Conservation (phyloP, 2,888 invertebrate species). For the Heteropelma amictum region DNA sequence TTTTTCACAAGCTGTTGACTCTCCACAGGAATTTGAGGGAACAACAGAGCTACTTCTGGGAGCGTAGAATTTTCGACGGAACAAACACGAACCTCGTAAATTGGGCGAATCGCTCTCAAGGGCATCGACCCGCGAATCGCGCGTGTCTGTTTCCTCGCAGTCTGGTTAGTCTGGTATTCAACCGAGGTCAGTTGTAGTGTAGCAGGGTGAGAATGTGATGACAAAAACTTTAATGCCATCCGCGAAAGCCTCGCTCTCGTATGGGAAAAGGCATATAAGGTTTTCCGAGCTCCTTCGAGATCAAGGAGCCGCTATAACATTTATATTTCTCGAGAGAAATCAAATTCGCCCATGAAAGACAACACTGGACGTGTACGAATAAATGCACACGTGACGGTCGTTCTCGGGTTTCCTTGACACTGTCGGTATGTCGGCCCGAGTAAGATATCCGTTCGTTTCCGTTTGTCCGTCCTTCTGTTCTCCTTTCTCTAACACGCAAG, state of each 20-base stretch:
- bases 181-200: conserved; percentile 23
- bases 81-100: conserved; percentile 59
- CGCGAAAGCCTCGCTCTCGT: conserved; percentile 33
- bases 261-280: conserved; percentile 23
- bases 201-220: conserved; percentile 49
- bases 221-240: conserved; percentile 36
- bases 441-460: conserved; percentile 20
- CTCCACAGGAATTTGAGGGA: too few relatives aligned
- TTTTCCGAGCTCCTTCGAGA: conserved; percentile 24
- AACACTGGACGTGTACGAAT: conserved; percentile 48
- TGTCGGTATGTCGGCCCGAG: conserved; percentile 7
- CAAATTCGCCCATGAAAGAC: conserved; percentile 61
- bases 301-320: conserved; percentile 50
- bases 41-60: too few relatives aligned
- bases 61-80: too few relatives aligned
- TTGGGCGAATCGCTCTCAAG: conserved; percentile 63
- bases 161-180: conserved; percentile 35
- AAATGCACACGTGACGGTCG: conserved; percentile 57
- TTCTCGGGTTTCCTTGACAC: conserved; percentile 63
- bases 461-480: not conserved
- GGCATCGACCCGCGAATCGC: conserved; percentile 41
- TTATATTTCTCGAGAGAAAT: conserved; percentile 67
- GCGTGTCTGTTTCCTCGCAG: conserved; percentile 22
- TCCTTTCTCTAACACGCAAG: conserved; percentile 2
- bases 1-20: too few relatives aligned